Conservation (phyloP, 35 echinoderm and acorn worm species). For the Ptychodera flava region DNA sequence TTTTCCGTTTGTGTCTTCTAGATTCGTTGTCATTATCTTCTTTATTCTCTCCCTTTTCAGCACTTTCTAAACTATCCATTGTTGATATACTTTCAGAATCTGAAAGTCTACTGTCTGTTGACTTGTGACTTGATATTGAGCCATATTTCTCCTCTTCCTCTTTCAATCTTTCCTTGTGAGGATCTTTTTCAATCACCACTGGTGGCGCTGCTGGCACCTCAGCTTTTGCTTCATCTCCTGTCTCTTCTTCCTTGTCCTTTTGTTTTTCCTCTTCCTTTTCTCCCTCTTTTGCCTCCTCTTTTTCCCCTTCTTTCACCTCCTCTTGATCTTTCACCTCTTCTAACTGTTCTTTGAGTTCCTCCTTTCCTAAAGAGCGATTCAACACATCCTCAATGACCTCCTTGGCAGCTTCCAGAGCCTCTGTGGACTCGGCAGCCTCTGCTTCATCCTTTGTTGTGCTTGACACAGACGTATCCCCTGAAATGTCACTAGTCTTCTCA, state of each 20-base stretch:
- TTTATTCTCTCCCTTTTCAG: conserved; percentile 15
- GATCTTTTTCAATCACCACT: neutral
- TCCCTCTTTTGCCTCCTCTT: conserved; percentile 5
- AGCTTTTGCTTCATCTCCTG: neutral
- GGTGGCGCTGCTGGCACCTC: neutral
- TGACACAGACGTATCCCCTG: neutral
- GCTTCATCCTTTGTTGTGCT: neutral
- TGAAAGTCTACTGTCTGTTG: conserved; percentile 28
- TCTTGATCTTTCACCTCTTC: conserved; percentile 6
- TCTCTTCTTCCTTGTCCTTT: neutral
- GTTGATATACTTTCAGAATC: conserved; percentile 60
- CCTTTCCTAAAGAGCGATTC: conserved; percentile 9
- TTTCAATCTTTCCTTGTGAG: neutral
- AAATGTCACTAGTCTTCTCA: neutral
- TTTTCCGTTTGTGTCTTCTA: too few relatives aligned
- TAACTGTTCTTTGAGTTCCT: neutral
- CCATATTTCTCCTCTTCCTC: conserved; percentile 14
- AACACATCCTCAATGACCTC: neutral
- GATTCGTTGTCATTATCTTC: too few relatives aligned
- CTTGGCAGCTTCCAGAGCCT: neutral
- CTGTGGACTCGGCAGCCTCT: too few relatives aligned
- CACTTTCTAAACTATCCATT: conserved; percentile 56
- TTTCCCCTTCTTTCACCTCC: neutral
- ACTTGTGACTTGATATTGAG: conserved; percentile 35
- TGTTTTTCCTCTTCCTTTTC: conserved; percentile 10